Base-by-base conservation (phyloP, 35 echinoderm and acorn worm genomes). In the Lytechinus variegatus region DNA sequence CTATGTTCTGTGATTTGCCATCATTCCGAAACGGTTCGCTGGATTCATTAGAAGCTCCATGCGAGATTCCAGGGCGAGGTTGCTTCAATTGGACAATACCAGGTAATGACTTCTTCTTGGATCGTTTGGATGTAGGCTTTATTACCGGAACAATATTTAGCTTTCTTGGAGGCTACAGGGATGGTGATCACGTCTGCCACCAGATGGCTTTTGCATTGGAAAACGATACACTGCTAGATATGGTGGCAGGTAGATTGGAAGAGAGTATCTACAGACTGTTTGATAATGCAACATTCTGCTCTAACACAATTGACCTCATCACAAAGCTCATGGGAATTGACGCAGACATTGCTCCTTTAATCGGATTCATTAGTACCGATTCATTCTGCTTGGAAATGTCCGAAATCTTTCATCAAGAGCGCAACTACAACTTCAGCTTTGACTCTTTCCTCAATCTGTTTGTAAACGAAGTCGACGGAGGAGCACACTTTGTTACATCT, bases 111-210 rank as follows among this genome's bases (percentile, higher is more conserved):
- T 90, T 52, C 52, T 90, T 52, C 88, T 90, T 54, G 5, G 29
- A 90, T 89, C 10, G 54, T 93, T 27, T 13, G 29, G 52, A 54
- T n/a, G 92, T 19, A 55, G 92, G 92, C 52, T 54, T 55, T 57
- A 57, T 93, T 54, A 10, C 57, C 11, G 92, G 92, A 4, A 28
- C 92, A 4, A 54, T 93, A n/a, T 93, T 93, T 54, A 55, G 52
- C 54, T 93, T 56, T 57, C 92, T 93, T n/a, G 92, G 92, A 55
- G 92, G 92, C 52, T 93, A 93, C 54, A 54, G 53, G 53, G 55
- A 93, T 54, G 92, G 92, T 10, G 92, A 93, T 55, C 92, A 93
- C 27, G 57, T 93, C 10, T 93, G 92, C 92, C 92, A 93, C 55
- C 92, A 57, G 27, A 54, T 93, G 52, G 53, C 53, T 9, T 54